Base-by-base conservation (phyloP, 1,140 invertebrate species). In the Rhagoletis pomonella region DNA sequence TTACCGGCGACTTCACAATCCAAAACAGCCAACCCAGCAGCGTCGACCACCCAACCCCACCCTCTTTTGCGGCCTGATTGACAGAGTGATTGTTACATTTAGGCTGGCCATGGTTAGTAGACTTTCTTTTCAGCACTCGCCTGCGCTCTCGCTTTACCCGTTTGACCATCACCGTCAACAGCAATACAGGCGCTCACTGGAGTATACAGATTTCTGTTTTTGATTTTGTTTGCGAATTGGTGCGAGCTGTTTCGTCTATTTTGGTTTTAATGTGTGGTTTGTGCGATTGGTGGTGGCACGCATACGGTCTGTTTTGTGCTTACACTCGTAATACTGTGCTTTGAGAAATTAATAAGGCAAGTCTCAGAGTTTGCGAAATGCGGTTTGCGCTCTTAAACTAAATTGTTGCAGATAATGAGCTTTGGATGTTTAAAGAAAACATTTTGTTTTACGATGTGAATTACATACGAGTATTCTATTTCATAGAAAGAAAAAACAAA, bases 1-100 rank as follows among this genome's bases (percentile, higher is more conserved):
- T 73, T 47, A 42, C 65, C 65, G 65, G 7, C 29, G 29, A 9
- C 65, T 67, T 9, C 62, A 42, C 65, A 67, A 39, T 19, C 29
- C 29, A 29, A 29, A 29, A 29, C 29, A 29, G 29, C 1, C 29
- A 29, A 29, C 0, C 29, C 29, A 29, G 29, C 29, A 29, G 29
- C 29, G 29, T 29, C 29, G 29, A 29, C 29, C 10, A 17, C 19
- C n/a, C 73, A 50, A 17, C 47, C 73, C n/a, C 47, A 17, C 73
- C 42, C 47, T n/a, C 9, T 81, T 81, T 81, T n/a, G 44, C 47
- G 47, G 73, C 47, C 17, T 81, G 73, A 81, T 81, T 81, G 73
- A 81, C 73, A 81, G 73, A 81, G 73, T 81, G 73, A 81, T 81
- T 81, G 73, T 81, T 81, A 81, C 73, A 81, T 44, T 81, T 81